Conservation (phyloP, 2,113 vertebrate species). For the Mus spicilegus region DNA sequence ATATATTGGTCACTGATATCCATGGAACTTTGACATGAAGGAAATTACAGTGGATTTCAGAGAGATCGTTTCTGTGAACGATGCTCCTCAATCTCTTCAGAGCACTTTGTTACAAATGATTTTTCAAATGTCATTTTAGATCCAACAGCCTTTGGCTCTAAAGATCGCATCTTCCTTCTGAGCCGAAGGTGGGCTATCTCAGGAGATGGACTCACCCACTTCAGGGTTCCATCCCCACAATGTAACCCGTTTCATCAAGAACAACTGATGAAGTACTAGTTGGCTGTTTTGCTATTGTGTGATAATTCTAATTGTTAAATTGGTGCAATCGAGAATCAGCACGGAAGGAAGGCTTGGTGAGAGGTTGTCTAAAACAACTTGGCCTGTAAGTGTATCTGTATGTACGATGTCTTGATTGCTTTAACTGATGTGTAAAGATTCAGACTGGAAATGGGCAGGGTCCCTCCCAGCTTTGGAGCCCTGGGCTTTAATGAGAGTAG, state of each 20-base stretch:
- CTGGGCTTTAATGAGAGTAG: background rate
- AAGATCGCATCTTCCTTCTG: background rate
- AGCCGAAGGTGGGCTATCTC: background rate
- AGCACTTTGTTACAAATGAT: background rate
- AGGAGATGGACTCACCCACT: background rate
- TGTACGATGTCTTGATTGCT: background rate
- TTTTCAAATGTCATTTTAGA: background rate
- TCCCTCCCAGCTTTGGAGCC: background rate
- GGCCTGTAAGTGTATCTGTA: background rate
- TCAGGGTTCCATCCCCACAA: background rate
- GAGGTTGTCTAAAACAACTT: background rate
- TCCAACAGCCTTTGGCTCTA: background rate
- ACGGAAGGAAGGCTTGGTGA: background rate
- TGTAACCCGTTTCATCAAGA: background rate
- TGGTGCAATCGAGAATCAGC: background rate
- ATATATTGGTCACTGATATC: background rate
- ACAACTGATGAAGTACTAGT: background rate
- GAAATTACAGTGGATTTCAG: background rate
- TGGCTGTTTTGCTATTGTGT: background rate
- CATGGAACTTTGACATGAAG: background rate
- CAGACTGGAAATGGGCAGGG: background rate
- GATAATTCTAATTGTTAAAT: background rate
- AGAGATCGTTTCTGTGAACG: background rate
- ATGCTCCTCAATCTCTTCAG: background rate
- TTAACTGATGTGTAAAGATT: background rate